These are phyloP conservation scores for Drosophila biarmipes DNA, from an alignment of 1,140 invertebrate species.

Conservation along the genomic window DNA sequence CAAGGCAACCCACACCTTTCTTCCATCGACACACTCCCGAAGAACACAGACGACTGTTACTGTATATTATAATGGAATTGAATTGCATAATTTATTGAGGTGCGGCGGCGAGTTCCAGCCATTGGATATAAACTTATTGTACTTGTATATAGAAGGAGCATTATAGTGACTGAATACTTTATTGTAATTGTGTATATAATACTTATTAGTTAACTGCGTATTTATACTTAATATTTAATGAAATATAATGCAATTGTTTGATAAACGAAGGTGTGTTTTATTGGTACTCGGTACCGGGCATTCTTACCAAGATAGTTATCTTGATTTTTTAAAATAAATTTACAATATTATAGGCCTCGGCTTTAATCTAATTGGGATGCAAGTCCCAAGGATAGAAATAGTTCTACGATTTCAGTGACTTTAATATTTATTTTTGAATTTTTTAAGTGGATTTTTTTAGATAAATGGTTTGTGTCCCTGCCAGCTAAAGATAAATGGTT, in stretches of 20 bases:
- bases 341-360: too few species aligned
- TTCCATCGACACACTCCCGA: constrained; percentile 16
- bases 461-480: too few species aligned
- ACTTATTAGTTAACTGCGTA: constrained; percentile 77
- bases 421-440: neutral
- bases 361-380: too few species aligned
- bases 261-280: constrained; percentile 40
- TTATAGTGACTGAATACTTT: constrained; percentile 82
- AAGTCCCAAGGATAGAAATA: too few species aligned
- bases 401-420: too few species aligned
- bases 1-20: constrained; percentile 2
- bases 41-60: constrained; percentile 62
- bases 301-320: too few species aligned
- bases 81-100: constrained; percentile 73
- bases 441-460: neutral
- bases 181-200: constrained; percentile 83
- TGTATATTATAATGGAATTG: constrained; percentile 65
- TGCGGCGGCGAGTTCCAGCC: constrained; percentile 53
- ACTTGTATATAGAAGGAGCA: constrained; percentile 76
- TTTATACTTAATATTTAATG: constrained; percentile 81
- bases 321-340: too few species aligned
- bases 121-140: constrained; percentile 52
- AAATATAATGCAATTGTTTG: constrained; percentile 80
- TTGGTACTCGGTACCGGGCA: neutral
- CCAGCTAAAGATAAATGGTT: too few species aligned